Evolutionary conservation across 2,797 vertebrate genomes (phyloP), one percentile per base, ranked within the genome.

Genomic region (Crenuchus spilurus): DNA sequence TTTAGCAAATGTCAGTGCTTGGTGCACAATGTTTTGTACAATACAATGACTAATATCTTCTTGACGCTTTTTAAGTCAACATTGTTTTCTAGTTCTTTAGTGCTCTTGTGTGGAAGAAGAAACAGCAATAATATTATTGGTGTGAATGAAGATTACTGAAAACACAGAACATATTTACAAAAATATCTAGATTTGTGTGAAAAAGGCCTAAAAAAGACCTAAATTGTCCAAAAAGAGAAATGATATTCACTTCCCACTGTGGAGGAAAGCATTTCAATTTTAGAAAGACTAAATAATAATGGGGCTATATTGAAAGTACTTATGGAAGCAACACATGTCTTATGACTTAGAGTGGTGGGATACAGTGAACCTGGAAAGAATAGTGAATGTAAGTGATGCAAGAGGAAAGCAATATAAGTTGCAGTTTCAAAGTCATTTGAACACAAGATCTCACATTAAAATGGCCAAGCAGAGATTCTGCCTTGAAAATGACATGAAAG

Each of bases 341-440:
- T 20, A 31, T 63, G 33, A 4, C 22, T 37, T 26, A 39, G 48
- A 35, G 2, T 20, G 35, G 14, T 13, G 22, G 20, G 9, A 26
- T 31, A 42, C 16, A 35, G 33, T 16, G 18, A 71, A 26, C 42
- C 18, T 1, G 3, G 6, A 58, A 57, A 65, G 22, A 39, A 42
- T 26, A 46, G 24, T 60, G 18, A 28, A 8, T 60, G n/a, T 18
- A 60, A 60, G n/a, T 37, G 55, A 60, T 37, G 55, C 33, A 35
- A 37, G 3, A 60, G n/a, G 9, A 60, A 35, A 37, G 55, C 31
- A 60, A 60, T 35, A 54, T 30, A 51, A 20, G 30, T 52, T 26
- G 26, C 1, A 22, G 20, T 24, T 22, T 9, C 2, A 49, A 16
- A 46, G 20, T 49, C 18, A 10, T 13, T 52, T n/a, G n/a, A 28